phyloP scores from a whole-genome alignment of 2,113 vertebrate genomes.

The Neodontobutis hainanensis region DNA sequence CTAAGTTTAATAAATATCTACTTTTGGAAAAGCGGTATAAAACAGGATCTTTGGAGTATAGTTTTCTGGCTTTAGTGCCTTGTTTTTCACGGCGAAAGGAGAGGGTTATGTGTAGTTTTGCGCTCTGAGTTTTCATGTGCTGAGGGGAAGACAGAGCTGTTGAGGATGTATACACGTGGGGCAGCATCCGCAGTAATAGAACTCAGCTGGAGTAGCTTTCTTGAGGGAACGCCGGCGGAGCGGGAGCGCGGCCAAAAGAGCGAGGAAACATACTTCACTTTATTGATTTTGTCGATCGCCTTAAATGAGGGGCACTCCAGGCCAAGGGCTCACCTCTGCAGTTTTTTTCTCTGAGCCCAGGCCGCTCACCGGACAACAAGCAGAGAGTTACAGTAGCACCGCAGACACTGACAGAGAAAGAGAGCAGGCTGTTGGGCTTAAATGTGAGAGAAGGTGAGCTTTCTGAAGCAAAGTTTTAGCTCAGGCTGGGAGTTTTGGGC shows the following conservation, averaged over 20 bases:
- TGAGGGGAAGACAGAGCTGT: slow-evolving; percentile 58
- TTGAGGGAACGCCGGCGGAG: slow-evolving; percentile 69
- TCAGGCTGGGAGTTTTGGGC: neutral
- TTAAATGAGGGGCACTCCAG: slow-evolving; percentile 83
- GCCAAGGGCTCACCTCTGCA: slow-evolving; percentile 78
- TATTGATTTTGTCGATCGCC: slow-evolving; percentile 83
- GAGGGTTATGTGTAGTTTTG: slow-evolving; percentile 26
- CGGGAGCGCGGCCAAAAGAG: slow-evolving; percentile 73
- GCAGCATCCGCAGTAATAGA: slow-evolving; percentile 65
- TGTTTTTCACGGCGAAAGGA: slow-evolving; percentile 28
- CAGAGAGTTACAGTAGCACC: slow-evolving; percentile 20
- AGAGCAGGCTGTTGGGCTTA: neutral
- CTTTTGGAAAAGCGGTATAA: neutral
- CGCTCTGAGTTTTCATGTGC: slow-evolving; percentile 61
- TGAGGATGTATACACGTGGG: slow-evolving; percentile 66
- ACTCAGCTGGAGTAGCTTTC: slow-evolving; percentile 71
- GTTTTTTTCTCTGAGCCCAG: slow-evolving; percentile 50
- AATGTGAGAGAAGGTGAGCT: neutral
- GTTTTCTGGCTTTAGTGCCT: slow-evolving; percentile 20
- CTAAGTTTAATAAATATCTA: neutral
- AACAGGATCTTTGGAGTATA: slow-evolving; percentile 24
- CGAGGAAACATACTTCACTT: slow-evolving; percentile 79
- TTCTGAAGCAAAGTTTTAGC: slow-evolving; percentile 7
- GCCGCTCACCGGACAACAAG: slow-evolving; percentile 49
- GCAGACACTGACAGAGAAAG: slow-evolving; percentile 14